Percentiles rank a stretch among this genome's conserved stretches.
Conservation (phyloP, 2,888 invertebrate species). For the Anthophora plumipes region DNA sequence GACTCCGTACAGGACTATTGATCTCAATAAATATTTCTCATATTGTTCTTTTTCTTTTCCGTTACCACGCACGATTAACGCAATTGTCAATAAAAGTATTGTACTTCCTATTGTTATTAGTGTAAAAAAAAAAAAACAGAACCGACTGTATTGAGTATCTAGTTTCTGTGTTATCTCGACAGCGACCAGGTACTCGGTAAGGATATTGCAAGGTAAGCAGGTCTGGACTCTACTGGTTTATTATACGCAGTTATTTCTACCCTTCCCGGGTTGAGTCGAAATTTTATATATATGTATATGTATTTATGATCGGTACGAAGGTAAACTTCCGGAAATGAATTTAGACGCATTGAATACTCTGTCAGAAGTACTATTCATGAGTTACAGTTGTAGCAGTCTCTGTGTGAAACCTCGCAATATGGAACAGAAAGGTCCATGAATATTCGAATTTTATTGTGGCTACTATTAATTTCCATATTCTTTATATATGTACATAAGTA, state of each 20-base stretch:
- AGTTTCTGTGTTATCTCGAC: slow-evolving; percentile 42
- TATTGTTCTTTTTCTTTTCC: slow-evolving; percentile 52
- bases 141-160: slow-evolving; percentile 63
- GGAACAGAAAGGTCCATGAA: slow-evolving; percentile 34
- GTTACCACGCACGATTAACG: slow-evolving; percentile 58
- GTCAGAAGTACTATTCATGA: slow-evolving; percentile 37
- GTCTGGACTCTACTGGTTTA: slow-evolving; percentile 54
- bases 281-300: slow-evolving; percentile 54
- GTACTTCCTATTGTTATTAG: slow-evolving; percentile 66
- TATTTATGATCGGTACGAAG: slow-evolving; percentile 43
- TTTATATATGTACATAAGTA: slow-evolving; percentile 61
- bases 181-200: slow-evolving; percentile 46
- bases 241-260: slow-evolving; percentile 53
- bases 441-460: slow-evolving; percentile 35
- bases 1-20: slow-evolving; percentile 82
- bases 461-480: slow-evolving; percentile 42
- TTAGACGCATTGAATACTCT: slow-evolving; percentile 64
- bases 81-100: slow-evolving; percentile 62
- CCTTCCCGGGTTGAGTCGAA: slow-evolving; percentile 23
- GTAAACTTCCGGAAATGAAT: slow-evolving; percentile 36
- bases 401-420: slow-evolving; percentile 48
- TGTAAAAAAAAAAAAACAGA: slow-evolving; percentile 62
- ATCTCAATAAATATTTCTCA: slow-evolving; percentile 59
- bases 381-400: slow-evolving; percentile 59
- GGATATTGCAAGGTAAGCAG: slow-evolving; percentile 64